phyloP scores from a whole-genome alignment of 2,888 invertebrate genomes.

The Ctenicera cuprea region DNA sequence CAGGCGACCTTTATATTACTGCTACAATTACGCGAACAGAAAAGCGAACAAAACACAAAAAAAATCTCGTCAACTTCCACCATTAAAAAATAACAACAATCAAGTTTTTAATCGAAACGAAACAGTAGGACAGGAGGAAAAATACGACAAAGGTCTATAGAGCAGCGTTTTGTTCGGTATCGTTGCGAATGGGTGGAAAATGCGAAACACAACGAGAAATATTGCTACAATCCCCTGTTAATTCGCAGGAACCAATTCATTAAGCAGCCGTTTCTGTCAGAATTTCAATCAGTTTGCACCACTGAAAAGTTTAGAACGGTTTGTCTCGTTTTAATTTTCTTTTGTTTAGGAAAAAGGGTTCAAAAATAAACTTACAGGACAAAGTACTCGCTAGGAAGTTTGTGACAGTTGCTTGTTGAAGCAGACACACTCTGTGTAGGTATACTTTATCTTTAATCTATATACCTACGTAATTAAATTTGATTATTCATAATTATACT shows the following conservation, averaged over 20 bases:
- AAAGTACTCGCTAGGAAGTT: no score
- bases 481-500: no score
- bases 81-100: no score
- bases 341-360: background rate
- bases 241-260: constrained; percentile 42
- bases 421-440: no score
- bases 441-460: no score
- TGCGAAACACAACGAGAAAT: constrained; percentile 31
- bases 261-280: constrained; percentile 34
- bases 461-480: no score
- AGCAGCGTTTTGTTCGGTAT: constrained; percentile 22
- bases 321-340: background rate
- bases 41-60: no score
- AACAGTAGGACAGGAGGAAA: background rate
- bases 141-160: constrained; percentile 14
- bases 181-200: constrained; percentile 20
- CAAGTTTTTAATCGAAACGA: background rate
- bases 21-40: no score
- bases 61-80: no score
- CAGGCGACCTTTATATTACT: no score
- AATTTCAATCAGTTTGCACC: constrained; percentile 28
- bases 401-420: no score
- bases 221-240: constrained; percentile 33
- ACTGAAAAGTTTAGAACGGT: background rate
- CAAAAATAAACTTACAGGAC: no score